Evolutionary conservation across 2,888 invertebrate genomes (phyloP).

Genomic region (Spodoptera picta): DNA sequence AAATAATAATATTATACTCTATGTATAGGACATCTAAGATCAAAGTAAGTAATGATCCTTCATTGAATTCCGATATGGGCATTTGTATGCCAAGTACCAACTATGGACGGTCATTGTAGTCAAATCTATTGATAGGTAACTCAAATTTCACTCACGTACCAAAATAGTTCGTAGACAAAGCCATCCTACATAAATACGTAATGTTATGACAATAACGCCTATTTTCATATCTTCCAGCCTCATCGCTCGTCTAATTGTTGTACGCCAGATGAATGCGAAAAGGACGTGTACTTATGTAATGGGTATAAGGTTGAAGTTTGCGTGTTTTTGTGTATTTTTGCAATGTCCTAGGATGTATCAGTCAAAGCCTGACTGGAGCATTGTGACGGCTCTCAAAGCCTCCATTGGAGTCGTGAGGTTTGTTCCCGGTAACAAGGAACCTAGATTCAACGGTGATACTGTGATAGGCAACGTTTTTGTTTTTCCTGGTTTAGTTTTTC

Average conservation of each 20-base stretch:
- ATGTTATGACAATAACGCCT: conserved; percentile 35
- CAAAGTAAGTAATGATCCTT: too few species aligned
- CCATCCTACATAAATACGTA: conserved; percentile 22
- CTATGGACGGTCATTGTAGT: conserved; percentile 1
- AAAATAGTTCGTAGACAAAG: conserved; percentile 19
- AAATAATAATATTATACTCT: too few species aligned
- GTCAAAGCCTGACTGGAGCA: conserved; percentile 58
- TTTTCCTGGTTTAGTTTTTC: conserved; percentile 44
- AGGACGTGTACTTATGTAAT: conserved; percentile 29
- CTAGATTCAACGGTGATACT: conserved; percentile 49
- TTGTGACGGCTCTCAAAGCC: conserved; percentile 71
- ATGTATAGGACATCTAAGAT: too few species aligned
- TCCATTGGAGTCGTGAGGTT: conserved; percentile 51
- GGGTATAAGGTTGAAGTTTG: conserved; percentile 28
- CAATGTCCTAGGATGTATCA: conserved; percentile 54
- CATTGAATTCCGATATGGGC: background rate
- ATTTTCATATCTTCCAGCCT: conserved; percentile 55
- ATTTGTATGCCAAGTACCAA: conserved; percentile 1
- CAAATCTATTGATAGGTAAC: conserved; percentile 8
- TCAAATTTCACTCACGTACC: conserved; percentile 21
- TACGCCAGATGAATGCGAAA: conserved; percentile 65
- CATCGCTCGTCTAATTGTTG: conserved; percentile 55
- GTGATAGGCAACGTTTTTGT: conserved; percentile 49
- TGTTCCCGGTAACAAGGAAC: conserved; percentile 54
- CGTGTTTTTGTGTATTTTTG: conserved; percentile 43